Evolutionary conservation across 2,888 invertebrate genomes (phyloP), one percentile per base, ranked within the genome.

Genomic region (Lissocephala sabroskyi): DNA sequence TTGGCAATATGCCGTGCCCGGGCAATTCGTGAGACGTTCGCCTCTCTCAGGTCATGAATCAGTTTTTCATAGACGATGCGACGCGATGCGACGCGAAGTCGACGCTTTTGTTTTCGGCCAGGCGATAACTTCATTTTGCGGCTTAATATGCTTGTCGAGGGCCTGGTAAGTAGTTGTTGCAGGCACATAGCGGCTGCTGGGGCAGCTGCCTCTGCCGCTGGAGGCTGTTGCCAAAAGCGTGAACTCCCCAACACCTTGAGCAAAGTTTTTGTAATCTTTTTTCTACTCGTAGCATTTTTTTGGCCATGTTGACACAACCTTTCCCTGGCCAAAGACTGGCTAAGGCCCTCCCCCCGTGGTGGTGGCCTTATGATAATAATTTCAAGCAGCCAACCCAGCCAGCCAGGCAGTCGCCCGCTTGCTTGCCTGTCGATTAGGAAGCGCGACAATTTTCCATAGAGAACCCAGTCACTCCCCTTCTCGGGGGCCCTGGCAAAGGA

Each of bases 131-230:
- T 71, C 74, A 71, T 78, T 71, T 71, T 76, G 74, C 46, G 56
- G 73, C 71, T 76, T 71, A 71, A 71, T 71, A 71, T 71, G 71
- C 71, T 78, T 79, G 71, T 70, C 71, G 78, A 66, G 59, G 71
- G 49, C 57, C 78, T 62, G 63, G 59, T 70, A 62, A 70, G 76
- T 70, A 71, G 75, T 67, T 65, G 67, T 75, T 54, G 50, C 45
- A 45, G 47, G 54, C 54, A 59, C 51, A 39, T 33, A 35, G 53
- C 43, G 42, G 37, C 41, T 41, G 42, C 19, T 42, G 58, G 28
- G 40, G 40, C 11, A 35, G 45, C 9, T 49, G 49, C n/a, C n/a
- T n/a, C n/a, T n/a, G n/a, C n/a, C n/a, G n/a, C n/a, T n/a, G n/a
- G 36, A 40, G 23, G 54, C 30, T 52, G 64, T 60, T 62, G 65